phyloP scores from a whole-genome alignment of 1,140 invertebrate genomes.

The Tenebrio molitor region DNA sequence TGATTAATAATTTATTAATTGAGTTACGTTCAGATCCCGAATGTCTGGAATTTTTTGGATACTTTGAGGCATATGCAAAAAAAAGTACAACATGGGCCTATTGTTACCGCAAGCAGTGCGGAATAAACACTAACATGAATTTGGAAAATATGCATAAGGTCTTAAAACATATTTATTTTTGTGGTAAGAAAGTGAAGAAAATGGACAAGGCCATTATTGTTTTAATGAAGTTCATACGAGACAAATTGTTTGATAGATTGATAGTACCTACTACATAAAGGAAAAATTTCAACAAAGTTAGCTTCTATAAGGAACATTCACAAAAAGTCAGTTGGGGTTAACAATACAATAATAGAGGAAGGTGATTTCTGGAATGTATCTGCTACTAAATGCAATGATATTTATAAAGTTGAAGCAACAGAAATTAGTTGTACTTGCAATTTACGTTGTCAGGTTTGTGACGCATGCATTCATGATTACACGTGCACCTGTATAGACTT shows the following conservation, averaged over 20 bases:
- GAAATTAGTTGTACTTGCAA: not conserved
- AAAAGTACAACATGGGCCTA: constrained; percentile 31
- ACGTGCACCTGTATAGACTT: not conserved
- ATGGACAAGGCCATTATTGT: constrained; percentile 45
- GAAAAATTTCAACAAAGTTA: too few species aligned
- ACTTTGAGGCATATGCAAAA: not conserved
- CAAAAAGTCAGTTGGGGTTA: too few species aligned
- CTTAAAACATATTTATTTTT: constrained; percentile 48
- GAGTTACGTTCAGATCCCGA: not conserved
- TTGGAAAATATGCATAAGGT: constrained; percentile 45
- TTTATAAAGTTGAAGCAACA: not conserved
- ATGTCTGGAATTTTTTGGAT: not conserved
- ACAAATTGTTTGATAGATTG: constrained; percentile 43
- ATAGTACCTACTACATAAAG: constrained; percentile 41
- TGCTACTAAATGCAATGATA: too few species aligned
- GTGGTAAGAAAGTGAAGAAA: constrained; percentile 41
- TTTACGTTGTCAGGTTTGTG: not conserved
- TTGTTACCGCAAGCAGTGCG: constrained; percentile 36
- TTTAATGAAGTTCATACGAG: constrained; percentile 41
- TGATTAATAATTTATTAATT: not conserved
- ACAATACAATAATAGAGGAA: too few species aligned
- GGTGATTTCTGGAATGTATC: too few species aligned
- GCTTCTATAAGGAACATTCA: too few species aligned
- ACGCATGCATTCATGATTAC: not conserved
- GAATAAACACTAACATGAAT: constrained; percentile 48